Conservation (phyloP, 2,113 vertebrate genomes). For the Cyprinodon tularosa region DNA sequence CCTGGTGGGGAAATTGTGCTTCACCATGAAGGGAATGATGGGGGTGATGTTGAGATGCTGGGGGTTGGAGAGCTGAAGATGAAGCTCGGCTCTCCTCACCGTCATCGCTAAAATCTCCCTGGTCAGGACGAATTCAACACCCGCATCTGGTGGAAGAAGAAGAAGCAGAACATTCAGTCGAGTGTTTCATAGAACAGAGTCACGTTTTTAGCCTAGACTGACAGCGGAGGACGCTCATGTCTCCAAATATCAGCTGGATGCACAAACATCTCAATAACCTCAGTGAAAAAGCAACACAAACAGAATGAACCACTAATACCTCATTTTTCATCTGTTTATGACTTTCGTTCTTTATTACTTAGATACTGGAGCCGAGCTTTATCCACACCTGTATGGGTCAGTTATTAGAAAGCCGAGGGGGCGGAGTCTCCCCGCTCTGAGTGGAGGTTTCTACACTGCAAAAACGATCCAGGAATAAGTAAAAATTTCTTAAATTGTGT, state of each 20-base stretch:
- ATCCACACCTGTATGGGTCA: no score
- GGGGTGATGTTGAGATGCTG: constrained; percentile 72
- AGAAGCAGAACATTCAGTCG: not conserved
- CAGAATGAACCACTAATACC: no score
- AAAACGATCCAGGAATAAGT: no score
- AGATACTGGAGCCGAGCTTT: no score
- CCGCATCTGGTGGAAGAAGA: constrained; percentile 57
- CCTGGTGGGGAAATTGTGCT: constrained; percentile 73
- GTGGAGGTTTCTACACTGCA: no score
- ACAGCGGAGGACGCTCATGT: not conserved
- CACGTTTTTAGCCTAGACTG: not conserved
- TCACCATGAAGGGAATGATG: constrained; percentile 68
- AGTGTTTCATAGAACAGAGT: constrained; percentile 3
- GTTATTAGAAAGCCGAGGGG: no score
- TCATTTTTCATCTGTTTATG: no score
- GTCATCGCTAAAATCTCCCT: constrained; percentile 66
- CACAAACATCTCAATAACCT: not conserved
- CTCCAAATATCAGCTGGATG: not conserved
- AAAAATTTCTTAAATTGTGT: no score
- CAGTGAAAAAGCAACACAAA: no score
- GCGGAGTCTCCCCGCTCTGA: no score
- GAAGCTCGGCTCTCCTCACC: constrained; percentile 75
- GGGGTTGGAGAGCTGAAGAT: constrained; percentile 79
- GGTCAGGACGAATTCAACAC: constrained; percentile 75
- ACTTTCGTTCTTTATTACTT: no score